These are phyloP conservation scores for Leptinotarsa tumamoca DNA, from an alignment of 2,888 invertebrate species.

Conservation along the genomic window DNA sequence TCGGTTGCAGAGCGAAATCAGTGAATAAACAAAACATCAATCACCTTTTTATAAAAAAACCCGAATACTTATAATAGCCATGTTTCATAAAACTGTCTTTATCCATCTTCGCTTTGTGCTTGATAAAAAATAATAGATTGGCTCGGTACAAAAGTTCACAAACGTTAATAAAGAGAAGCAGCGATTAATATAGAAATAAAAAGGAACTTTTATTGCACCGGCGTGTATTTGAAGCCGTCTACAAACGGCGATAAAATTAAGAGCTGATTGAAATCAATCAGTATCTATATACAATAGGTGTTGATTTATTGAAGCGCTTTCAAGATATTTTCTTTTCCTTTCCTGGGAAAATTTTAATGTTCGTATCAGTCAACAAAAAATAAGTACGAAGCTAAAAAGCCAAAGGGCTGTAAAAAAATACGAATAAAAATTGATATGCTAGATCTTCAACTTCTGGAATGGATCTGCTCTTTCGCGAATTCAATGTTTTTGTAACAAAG, in stretches of 20 bases:
- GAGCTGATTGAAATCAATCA: conserved; percentile 8
- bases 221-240: conserved; percentile 3
- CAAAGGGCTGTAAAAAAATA: too few relatives aligned
- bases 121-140: conserved; percentile 6
- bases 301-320: neutral
- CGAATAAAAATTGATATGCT: too few relatives aligned
- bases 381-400: too few relatives aligned
- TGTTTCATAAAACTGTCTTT: conserved; percentile 39
- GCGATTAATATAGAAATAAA: conserved; percentile 1
- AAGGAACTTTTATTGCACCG: conserved; percentile 9
- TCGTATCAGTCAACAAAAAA: neutral
- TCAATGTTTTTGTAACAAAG: too few relatives aligned
- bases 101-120: conserved; percentile 34
- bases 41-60: conserved; percentile 34
- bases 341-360: neutral
- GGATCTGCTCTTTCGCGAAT: too few relatives aligned
- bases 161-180: conserved; percentile 5
- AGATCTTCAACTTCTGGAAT: too few relatives aligned
- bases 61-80: conserved; percentile 32
- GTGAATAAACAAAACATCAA: conserved; percentile 29
- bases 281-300: conserved; percentile 16
- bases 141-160: neutral
- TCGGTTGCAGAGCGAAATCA: neutral
- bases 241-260: conserved; percentile 6
- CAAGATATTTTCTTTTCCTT: neutral